Conservation (phyloP, 2,888 invertebrate genomes). For the Calameuta filiformis region DNA sequence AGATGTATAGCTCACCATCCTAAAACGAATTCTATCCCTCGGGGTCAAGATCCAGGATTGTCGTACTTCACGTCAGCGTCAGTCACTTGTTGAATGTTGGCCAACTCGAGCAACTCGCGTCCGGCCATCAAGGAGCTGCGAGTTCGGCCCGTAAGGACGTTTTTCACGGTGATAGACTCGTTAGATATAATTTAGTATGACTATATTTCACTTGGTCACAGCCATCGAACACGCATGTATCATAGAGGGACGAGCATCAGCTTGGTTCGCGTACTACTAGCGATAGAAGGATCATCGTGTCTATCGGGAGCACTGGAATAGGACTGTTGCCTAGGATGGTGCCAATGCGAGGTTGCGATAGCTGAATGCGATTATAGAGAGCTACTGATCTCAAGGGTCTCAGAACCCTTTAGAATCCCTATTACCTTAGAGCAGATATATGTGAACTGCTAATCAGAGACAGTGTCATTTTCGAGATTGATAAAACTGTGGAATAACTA, state of each 20-base stretch:
- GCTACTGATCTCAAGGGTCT: neutral
- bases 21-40: neutral
- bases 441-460: neutral
- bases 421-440: neutral
- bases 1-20: neutral
- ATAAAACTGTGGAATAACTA: neutral
- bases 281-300: neutral
- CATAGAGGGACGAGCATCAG: neutral
- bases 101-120: slow-evolving; percentile 1
- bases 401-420: neutral
- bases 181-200: neutral
- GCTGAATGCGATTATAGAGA: neutral
- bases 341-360: neutral
- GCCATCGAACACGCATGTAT: neutral
- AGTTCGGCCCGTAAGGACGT: neutral
- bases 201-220: neutral
- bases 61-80: slow-evolving; percentile 27
- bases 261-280: neutral
- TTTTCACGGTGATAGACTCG: neutral
- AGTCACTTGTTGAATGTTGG: slow-evolving; percentile 54
- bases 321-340: neutral
- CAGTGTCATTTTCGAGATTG: neutral
- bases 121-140: neutral
- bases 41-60: neutral
- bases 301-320: neutral